A percentile compares a stretch with the other conserved stretches of the same genome.
phyloP scores from a whole-genome alignment of 2,888 invertebrate species.

The Metallyticus violacea region DNA sequence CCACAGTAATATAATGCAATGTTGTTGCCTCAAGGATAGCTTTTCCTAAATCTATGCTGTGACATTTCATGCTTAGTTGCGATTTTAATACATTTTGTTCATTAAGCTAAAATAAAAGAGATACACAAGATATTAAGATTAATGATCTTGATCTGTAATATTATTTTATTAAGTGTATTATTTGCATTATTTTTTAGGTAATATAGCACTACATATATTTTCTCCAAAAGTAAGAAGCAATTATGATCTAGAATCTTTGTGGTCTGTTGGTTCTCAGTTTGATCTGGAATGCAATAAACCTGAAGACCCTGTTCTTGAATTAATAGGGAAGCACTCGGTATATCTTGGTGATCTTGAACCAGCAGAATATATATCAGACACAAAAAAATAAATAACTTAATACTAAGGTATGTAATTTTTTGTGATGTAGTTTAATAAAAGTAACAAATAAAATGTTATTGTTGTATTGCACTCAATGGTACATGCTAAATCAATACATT shows the following conservation, averaged over 20 bases:
- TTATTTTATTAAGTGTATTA: too few species aligned
- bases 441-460: not conserved
- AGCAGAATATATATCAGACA: not conserved
- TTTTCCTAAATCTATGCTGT: too few species aligned
- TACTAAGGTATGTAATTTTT: not conserved
- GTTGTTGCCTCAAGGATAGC: too few species aligned
- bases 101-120: too few species aligned
- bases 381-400: not conserved
- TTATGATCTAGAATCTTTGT: conserved; percentile 88
- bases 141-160: too few species aligned
- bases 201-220: conserved; percentile 89
- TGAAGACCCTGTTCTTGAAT: conserved; percentile 57
- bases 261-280: conserved; percentile 81
- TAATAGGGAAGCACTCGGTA: conserved; percentile 65
- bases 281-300: conserved; percentile 67
- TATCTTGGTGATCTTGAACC: conserved; percentile 64
- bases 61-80: too few species aligned
- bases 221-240: conserved; percentile 61
- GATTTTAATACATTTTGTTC: too few species aligned
- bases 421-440: not conserved
- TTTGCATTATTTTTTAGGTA: conserved; percentile 75
- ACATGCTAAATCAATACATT: too few species aligned
- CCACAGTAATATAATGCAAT: too few species aligned
- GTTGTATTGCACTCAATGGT: too few species aligned
- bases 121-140: too few species aligned